Evolutionary conservation across 2,888 invertebrate genomes (phyloP), one percentile per base, ranked within the genome.

Genomic region (Bombylius discolor): DNA sequence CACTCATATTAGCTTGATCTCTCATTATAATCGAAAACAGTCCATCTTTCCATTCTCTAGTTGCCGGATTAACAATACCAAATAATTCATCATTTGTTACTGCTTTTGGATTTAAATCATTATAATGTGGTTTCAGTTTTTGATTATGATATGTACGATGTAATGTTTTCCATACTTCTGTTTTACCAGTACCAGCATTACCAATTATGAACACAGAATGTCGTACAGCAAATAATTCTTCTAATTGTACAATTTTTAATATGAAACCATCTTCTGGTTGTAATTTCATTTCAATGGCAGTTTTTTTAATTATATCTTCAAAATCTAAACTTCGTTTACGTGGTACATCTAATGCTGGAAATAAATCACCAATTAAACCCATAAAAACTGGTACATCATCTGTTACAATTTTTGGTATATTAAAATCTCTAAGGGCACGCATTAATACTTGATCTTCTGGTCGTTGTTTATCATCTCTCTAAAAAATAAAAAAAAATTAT

Each of bases 11-110:
- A 1, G 94, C 91, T 77, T 93, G 87, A 69, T 96, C 95, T 61
- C 96, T 78, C 89, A 96, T 94, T 55, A 95, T 82, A 0, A 89
- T 86, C 0, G 95, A 95, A 69, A 96, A 89, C 52, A 96, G 75
- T n/a, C 93, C 92, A 76, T 80, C 77, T 67, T 88, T 93, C 94
- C 94, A 95, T 74, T 96, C 95, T 65, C 95, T 79, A 0, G 95
- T 95, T 0, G 92, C 79, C 1, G 93, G 91, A 76, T 94, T 95
- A 57, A 96, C 94, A 54, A 93, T 84, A 7, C 96, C 96, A 73
- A 95, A 96, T 45, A 96, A 76, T 70, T 96, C 96, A 68, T 96
- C 92, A 68, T 93, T 95, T 1, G 95, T 94, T 7, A 96, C 95
- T 12, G 94, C 94, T 71, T 96, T 95, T 0, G 96, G 95, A 70